Evolutionary conservation across 1,140 invertebrate genomes (phyloP).

Genomic region (Episyrphus balteatus): DNA sequence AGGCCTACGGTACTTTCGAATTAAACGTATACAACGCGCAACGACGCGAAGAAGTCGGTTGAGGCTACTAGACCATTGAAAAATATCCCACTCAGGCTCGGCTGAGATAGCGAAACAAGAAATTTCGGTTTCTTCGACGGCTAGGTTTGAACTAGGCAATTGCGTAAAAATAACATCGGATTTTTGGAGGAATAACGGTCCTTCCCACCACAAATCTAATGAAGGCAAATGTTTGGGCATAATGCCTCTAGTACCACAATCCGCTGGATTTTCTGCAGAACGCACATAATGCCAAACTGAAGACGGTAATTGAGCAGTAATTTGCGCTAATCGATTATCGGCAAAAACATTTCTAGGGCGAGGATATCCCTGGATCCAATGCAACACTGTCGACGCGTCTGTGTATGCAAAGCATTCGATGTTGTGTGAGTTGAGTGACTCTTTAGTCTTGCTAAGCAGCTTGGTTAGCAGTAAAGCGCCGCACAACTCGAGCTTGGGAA

Average conservation of each 20-base stretch:
- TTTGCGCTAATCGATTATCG: conserved; percentile 18
- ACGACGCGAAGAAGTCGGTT: background rate
- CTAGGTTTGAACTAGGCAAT: background rate
- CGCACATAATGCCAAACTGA: conserved; percentile 18
- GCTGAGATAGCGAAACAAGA: background rate
- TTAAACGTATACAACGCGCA: background rate
- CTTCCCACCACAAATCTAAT: conserved; percentile 4
- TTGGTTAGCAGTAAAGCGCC: conserved; percentile 7
- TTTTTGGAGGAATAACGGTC: background rate
- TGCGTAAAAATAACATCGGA: background rate
- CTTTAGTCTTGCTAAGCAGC: conserved; percentile 2
- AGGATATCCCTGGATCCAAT: conserved; percentile 5
- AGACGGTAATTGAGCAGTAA: conserved; percentile 10
- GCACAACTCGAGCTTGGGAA: conserved; percentile 12
- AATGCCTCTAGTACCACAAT: conserved; percentile 13
- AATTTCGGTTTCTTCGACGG: background rate
- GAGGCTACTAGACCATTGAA: conserved; percentile 1
- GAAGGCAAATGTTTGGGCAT: background rate
- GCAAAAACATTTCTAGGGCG: conserved; percentile 18
- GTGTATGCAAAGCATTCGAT: background rate
- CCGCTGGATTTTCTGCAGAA: conserved; percentile 16
- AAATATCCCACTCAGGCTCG: background rate
- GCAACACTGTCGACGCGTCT: conserved; percentile 9
- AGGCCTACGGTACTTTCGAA: background rate
- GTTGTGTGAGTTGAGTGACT: background rate